These are phyloP conservation scores for Mamestra configurata DNA, from an alignment of 1,140 invertebrate genomes.

Conservation along the genomic window DNA sequence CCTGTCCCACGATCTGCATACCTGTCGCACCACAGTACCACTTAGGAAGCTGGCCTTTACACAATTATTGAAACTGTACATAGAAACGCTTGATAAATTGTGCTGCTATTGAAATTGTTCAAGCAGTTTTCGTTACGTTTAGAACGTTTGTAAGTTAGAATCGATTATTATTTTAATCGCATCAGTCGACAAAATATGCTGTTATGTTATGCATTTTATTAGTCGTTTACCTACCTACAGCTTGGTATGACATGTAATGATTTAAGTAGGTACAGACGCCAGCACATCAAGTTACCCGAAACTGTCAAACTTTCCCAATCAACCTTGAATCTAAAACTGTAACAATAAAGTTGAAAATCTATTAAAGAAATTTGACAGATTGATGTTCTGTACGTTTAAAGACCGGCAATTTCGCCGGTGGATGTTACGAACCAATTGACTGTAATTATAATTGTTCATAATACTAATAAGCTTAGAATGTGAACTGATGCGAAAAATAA, in stretches of 20 bases:
- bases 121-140: neutral
- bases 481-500: neutral
- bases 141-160: neutral
- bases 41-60: neutral
- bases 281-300: no score
- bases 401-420: no score
- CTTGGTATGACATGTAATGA: neutral
- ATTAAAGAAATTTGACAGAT: no score
- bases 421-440: no score
- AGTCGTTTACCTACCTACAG: neutral
- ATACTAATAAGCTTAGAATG: neutral
- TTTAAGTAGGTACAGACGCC: neutral
- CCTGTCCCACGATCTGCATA: constrained; percentile 13
- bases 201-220: neutral
- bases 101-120: neutral
- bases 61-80: neutral
- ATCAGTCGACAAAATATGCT: neutral
- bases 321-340: no score
- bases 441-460: no score
- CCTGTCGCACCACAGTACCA: neutral
- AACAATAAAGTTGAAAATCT: no score
- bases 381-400: no score
- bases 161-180: neutral
- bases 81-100: neutral
- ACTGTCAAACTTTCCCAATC: no score